Base-by-base conservation (phyloP, 2,113 vertebrate species). In the Nothoprocta perdicaria region DNA sequence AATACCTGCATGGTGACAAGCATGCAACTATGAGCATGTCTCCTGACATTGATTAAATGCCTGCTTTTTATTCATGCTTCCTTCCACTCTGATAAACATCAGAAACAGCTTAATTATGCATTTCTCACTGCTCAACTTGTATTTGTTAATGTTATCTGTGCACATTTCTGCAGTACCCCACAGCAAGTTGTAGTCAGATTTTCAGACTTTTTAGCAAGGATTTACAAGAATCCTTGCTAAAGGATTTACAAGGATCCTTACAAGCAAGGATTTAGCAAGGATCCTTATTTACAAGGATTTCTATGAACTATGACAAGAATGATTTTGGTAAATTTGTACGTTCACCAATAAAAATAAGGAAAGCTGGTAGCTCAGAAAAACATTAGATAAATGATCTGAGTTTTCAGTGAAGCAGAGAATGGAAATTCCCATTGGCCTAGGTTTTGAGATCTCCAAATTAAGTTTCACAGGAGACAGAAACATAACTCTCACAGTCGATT, bases 1-100 rank as follows among this genome's bases (percentile, higher is more conserved):
- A 0, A 0, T 3, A 6, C 0, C 0, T 38, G 24, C 38, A 24
- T 62, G 16, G 7, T 33, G 8, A 17, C 4, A 1, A 45, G 23
- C 5, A 0, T 21, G 3, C n/a, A 35, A 58, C 71, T 50, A 17
- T 15, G 9, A 75, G 62, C 73, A 69, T 0, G 3, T 81, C 31
- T 63, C 77, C 58, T 41, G 69, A 27, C 15, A 19, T 55, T 79
- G 85, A 84, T 84, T 86, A 89, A 89, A 87, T 31, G 72, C 31
- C 63, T 92, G 58, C n/a, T 85, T 94, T 84, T 91, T 84, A 89
- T 89, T 89, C 88, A 91, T 79, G 26, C 79, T 48, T 92, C 58
- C 82, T 85, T 94, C 82, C 79, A 57, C 33, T 27, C 90, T 65
- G 62, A 89, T 94, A 91, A 92, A 43, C 72, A 87, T 94, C 85